A percentile compares a stretch with the other conserved stretches of the same genome.
phyloP scores from a whole-genome alignment of 2,888 invertebrate species.

The Cinara cedri region DNA sequence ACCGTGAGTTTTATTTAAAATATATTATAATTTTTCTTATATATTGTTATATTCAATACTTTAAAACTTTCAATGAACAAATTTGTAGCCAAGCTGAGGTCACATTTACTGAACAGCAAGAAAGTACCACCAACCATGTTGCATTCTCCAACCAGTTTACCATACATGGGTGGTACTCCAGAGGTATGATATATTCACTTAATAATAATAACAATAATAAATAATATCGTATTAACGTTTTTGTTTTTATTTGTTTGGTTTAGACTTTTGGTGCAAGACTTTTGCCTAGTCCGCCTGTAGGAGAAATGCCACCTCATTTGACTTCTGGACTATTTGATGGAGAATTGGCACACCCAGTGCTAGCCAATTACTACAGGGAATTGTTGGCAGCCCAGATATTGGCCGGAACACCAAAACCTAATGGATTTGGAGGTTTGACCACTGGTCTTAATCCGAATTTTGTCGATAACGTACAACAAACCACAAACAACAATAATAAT shows the following conservation, averaged over 20 bases:
- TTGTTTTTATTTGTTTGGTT: conserved; percentile 1
- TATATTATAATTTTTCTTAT: no score
- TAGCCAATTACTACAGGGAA: conserved; percentile 53
- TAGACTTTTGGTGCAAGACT: conserved; percentile 39
- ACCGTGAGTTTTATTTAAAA: conserved; percentile 22
- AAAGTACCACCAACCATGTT: conserved; percentile 36
- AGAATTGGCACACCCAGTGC: conserved; percentile 26
- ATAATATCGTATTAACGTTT: neutral
- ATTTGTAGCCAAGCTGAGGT: conserved; percentile 31
- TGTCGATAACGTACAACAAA: conserved; percentile 27
- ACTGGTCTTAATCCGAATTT: neutral
- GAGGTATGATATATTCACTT: conserved; percentile 13
- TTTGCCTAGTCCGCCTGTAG: conserved; percentile 60
- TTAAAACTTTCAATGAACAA: no score
- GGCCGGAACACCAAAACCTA: conserved; percentile 28
- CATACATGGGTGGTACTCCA: conserved; percentile 36
- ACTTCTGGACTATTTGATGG: conserved; percentile 44
- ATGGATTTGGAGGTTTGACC: conserved; percentile 34
- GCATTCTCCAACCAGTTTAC: conserved; percentile 43
- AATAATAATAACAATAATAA: neutral
- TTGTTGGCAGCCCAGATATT: conserved; percentile 46
- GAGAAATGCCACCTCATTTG: conserved; percentile 59
- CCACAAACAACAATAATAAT: conserved; percentile 18
- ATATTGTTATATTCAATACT: no score
- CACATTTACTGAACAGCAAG: conserved; percentile 18